Percentiles rank a stretch among this genome's conserved stretches.
Conservation (phyloP, 2,888 invertebrate species). For the Parnassius smintheus region DNA sequence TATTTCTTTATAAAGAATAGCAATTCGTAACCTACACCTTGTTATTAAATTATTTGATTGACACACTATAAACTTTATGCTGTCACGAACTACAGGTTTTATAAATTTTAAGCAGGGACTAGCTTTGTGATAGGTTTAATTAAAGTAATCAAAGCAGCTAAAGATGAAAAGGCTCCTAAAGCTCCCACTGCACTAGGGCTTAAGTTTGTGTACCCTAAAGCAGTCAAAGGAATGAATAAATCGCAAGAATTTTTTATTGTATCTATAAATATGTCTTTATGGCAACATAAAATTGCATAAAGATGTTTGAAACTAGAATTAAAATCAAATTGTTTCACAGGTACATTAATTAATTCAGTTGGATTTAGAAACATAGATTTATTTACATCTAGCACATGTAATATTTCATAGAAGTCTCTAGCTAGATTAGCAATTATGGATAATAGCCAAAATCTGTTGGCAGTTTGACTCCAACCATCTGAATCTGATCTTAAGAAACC, state of each 20-base stretch:
- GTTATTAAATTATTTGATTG: too few relatives aligned
- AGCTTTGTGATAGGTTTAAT: constrained; percentile 90
- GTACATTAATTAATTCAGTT: constrained; percentile 56
- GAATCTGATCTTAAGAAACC: constrained; percentile 86
- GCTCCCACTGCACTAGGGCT: constrained; percentile 89
- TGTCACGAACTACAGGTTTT: too few relatives aligned
- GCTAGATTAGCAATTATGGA: constrained; percentile 89
- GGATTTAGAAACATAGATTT: constrained; percentile 65
- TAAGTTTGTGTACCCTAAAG: constrained; percentile 88
- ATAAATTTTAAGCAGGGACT: constrained; percentile 71
- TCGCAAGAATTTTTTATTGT: constrained; percentile 93
- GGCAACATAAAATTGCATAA: constrained; percentile 56
- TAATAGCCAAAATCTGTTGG: constrained; percentile 92
- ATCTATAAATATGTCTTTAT: constrained; percentile 88
- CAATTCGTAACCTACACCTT: too few relatives aligned
- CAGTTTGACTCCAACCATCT: constrained; percentile 87
- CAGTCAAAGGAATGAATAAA: constrained; percentile 91
- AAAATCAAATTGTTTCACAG: constrained; percentile 48
- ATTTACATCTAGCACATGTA: constrained; percentile 80
- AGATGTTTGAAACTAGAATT: constrained; percentile 50
- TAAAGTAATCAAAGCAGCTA: constrained; percentile 88
- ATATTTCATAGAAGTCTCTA: constrained; percentile 92
- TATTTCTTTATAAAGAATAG: too few relatives aligned
- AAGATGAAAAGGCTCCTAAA: constrained; percentile 90
- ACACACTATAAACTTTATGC: too few relatives aligned